Evolutionary conservation across 2,888 invertebrate species (phyloP).

Genomic region (Cyclophora albipunctata): DNA sequence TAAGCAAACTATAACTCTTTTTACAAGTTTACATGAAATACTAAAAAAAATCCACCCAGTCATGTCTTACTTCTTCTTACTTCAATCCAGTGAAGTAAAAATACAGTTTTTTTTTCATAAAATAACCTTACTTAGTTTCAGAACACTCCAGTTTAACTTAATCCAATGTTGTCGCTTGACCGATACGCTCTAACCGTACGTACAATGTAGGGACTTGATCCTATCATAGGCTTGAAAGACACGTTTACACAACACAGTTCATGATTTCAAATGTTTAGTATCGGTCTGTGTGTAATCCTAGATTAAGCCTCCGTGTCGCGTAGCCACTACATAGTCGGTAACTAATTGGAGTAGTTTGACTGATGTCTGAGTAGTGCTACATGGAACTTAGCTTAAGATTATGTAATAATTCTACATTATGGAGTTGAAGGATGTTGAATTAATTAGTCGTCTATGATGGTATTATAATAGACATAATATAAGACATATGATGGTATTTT

Average conservation of each 20-base stretch:
- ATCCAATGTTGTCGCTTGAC: too few species aligned
- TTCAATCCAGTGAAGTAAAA: too few species aligned
- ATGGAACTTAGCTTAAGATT: constrained; percentile 30
- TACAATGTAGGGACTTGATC: constrained; percentile 49
- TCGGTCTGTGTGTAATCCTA: constrained; percentile 52
- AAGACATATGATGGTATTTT: too few species aligned
- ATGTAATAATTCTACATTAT: too few species aligned
- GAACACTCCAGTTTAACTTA: too few species aligned
- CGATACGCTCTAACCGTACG: neutral
- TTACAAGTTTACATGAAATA: too few species aligned
- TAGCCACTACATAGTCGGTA: constrained; percentile 47
- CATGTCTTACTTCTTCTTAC: too few species aligned
- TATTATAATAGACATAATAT: too few species aligned
- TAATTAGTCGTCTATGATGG: neutral
- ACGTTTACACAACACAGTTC: constrained; percentile 55
- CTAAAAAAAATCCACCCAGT: too few species aligned
- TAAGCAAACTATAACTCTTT: too few species aligned
- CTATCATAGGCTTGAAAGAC: constrained; percentile 67
- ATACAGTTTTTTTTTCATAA: too few species aligned
- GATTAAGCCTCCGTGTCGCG: constrained; percentile 59
- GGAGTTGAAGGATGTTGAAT: constrained; percentile 9
- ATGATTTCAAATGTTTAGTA: constrained; percentile 54
- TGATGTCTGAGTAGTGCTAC: constrained; percentile 35
- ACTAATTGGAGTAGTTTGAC: constrained; percentile 53
- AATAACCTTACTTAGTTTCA: too few species aligned